Base-by-base conservation (phyloP, 2,113 vertebrate genomes). In the Toxostoma redivivum region DNA sequence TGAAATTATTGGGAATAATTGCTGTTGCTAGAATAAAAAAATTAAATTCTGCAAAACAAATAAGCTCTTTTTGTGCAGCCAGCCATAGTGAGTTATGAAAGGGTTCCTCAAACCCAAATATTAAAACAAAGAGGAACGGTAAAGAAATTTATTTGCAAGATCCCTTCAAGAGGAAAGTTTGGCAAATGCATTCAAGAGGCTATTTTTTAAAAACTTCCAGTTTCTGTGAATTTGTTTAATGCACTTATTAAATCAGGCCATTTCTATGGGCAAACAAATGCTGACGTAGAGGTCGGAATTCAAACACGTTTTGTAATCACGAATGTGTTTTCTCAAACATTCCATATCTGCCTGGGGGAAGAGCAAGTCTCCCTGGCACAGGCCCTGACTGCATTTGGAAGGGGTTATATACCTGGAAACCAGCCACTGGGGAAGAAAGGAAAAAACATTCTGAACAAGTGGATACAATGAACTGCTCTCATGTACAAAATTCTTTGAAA, bases 361-460 rank as follows among this genome's bases (percentile, higher is more conserved):
- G 85, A 96, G 80, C 93, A 86, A 95, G 94, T n/a, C 92, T 94
- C 88, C 44, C 90, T 97, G 94, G 96, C 94, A 96, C 93, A 81
- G 88, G 27, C 88, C 81, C 92, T 95, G 74, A 27, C 17, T 73
- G 67, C 8, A 92, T 90, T 95, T 94, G 96, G 96, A 97, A 93
- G 56, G 74, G 85, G 81, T 96, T 93, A 92, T 94, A 90, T 92
- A 90, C 92, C 95, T 96, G 92, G 94, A 97, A 96, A 93, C 37
- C 38, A 92, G 90, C 85, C 94, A 94, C 90, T 78, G 60, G 9
- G 91, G 71, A 90, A 95, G 93, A 95, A 96, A 96, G 93, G 93
- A 95, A 96, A 96, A 95, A 96, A 94, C 85, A 94, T 94, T 94
- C 67, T 74, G 71, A 96, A 88, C 94, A 96, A 94, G 88, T 96